Conservation (phyloP, 2,113 vertebrate genomes). For the Nymphicus hollandicus region DNA sequence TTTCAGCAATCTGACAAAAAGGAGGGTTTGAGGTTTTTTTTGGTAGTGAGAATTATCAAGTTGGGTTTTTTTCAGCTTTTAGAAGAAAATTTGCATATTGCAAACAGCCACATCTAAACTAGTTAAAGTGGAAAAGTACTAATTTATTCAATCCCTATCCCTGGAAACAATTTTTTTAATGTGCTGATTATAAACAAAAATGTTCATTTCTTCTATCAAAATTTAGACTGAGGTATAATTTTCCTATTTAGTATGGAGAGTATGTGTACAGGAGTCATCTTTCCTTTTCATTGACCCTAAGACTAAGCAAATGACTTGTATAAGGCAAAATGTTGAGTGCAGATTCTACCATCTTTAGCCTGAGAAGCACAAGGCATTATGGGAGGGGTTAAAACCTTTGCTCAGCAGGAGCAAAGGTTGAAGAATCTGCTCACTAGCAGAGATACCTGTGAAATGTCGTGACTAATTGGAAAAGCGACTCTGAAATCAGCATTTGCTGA, state of each 20-base stretch:
- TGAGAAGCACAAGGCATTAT: not conserved
- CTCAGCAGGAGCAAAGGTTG: not conserved
- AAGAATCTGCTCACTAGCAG: not conserved
- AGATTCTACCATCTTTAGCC: not conserved
- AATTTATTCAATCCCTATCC: not conserved
- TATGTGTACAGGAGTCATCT: accelerated
- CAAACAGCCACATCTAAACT: not conserved
- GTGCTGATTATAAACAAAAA: not conserved
- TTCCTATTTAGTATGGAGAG: not conserved
- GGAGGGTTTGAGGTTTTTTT: not conserved
- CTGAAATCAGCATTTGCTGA: constrained; percentile 39
- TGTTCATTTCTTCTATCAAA: not conserved
- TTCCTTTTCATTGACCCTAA: not conserved
- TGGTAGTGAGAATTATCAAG: not conserved
- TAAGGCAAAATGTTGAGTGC: accelerated
- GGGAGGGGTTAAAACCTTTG: not conserved
- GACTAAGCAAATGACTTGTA: accelerated
- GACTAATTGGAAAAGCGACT: not conserved
- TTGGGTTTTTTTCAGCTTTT: not conserved
- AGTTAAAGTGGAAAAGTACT: not conserved
- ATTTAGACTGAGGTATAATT: not conserved
- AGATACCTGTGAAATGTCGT: not conserved
- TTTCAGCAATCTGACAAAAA: not conserved
- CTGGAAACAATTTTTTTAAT: not conserved
- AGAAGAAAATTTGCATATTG: not conserved